Conservation (phyloP, 2,797 vertebrate genomes). For the Rhincodon typus region DNA sequence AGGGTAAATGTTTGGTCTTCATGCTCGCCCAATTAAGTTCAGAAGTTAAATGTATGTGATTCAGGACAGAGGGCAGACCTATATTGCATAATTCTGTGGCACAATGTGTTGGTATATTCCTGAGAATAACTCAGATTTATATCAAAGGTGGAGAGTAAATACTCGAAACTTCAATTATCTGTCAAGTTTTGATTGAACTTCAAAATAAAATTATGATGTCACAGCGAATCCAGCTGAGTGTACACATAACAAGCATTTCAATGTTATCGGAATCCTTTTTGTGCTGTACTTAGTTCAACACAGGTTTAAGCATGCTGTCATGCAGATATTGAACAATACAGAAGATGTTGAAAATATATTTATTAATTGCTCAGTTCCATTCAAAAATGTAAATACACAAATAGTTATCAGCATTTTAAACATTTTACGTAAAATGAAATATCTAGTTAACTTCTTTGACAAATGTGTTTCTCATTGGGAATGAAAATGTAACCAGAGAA, state of each 20-base stretch:
- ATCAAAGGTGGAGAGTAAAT: neutral
- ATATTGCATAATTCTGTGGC: neutral
- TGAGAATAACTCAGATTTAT: neutral
- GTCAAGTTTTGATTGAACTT: neutral
- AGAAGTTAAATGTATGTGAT: neutral
- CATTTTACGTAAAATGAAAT: neutral
- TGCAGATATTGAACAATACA: neutral
- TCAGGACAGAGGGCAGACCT: neutral
- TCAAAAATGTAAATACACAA: neutral
- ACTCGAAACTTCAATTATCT: neutral
- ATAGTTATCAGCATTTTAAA: neutral
- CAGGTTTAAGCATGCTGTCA: neutral
- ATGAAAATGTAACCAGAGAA: neutral
- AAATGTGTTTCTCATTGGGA: neutral
- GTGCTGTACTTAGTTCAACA: neutral
- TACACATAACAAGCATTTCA: neutral
- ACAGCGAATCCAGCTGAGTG: neutral
- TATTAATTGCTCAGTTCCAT: neutral
- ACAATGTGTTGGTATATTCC: neutral
- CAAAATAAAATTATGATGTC: neutral
- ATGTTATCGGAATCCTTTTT: neutral
- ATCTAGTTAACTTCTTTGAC: neutral
- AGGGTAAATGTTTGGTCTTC: neutral
- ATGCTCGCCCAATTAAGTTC: neutral
- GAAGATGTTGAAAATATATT: neutral